Percentiles rank a stretch among this genome's conserved stretches.
Evolutionary conservation across 1,140 invertebrate species (phyloP).

Genomic region (Heliconius himera): DNA sequence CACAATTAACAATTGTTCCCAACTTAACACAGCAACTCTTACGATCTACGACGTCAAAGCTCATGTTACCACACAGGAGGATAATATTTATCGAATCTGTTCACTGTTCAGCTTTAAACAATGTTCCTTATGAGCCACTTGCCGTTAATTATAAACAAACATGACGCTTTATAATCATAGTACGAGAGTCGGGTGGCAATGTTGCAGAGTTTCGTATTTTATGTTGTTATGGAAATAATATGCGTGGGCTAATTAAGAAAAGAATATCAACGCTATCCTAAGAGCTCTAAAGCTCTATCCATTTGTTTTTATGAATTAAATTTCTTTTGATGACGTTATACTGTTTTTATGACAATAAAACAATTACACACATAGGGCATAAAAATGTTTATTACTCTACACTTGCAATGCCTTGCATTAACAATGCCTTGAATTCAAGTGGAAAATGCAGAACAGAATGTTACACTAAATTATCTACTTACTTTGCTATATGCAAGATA

Average conservation of each 20-base stretch:
- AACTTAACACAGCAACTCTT: slow-evolving; percentile 44
- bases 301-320: slow-evolving; percentile 37
- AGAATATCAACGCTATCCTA: slow-evolving; percentile 22
- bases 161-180: slow-evolving; percentile 49
- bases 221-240: slow-evolving; percentile 42
- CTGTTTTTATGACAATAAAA: neutral
- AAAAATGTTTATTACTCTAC: neutral
- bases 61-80: slow-evolving; percentile 64
- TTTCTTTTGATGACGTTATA: slow-evolving; percentile 26
- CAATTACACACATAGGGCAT: neutral
- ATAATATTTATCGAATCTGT: slow-evolving; percentile 67
- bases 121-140: slow-evolving; percentile 65
- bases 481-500: neutral
- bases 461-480: neutral
- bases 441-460: neutral
- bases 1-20: slow-evolving; percentile 67
- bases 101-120: slow-evolving; percentile 57
- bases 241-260: slow-evolving; percentile 42
- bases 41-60: slow-evolving; percentile 57
- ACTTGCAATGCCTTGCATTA: neutral
- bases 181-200: slow-evolving; percentile 29
- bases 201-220: neutral
- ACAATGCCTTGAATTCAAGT: too few relatives aligned
- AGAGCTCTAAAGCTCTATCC: slow-evolving; percentile 28
- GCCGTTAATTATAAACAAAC: slow-evolving; percentile 77